A percentile compares a stretch with the other conserved stretches of the same genome.
Evolutionary conservation across 2,888 invertebrate genomes (phyloP).

Genomic region (Pseudoips prasinana): DNA sequence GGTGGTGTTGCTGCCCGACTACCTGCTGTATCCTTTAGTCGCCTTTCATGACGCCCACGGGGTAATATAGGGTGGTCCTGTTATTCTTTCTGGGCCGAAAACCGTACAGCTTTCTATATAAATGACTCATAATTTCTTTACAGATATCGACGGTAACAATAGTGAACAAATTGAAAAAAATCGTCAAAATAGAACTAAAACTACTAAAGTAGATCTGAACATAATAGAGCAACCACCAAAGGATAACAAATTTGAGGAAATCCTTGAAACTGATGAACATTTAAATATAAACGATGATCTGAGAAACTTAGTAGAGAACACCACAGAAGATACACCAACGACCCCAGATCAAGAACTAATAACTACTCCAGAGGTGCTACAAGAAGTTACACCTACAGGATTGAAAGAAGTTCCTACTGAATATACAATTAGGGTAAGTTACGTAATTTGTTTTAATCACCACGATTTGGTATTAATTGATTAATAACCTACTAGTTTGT

Average conservation of each 20-base stretch:
- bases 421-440: slow-evolving; percentile 10
- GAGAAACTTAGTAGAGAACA: neutral
- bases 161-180: slow-evolving; percentile 29
- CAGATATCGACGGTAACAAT: slow-evolving; percentile 65
- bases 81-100: too few relatives aligned
- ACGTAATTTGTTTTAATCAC: too few relatives aligned
- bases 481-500: too few relatives aligned
- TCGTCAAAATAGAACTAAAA: slow-evolving; percentile 7
- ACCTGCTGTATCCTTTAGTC: too few relatives aligned
- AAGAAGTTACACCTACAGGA: neutral
- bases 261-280: neutral
- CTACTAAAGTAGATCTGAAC: neutral
- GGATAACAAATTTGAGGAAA: neutral
- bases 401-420: slow-evolving; percentile 8
- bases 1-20: too few relatives aligned
- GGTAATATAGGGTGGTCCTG: too few relatives aligned
- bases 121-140: slow-evolving; percentile 21
- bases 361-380: neutral
- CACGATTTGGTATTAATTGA: too few relatives aligned
- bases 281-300: neutral
- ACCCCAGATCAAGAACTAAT: neutral
- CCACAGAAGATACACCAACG: neutral
- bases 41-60: too few relatives aligned
- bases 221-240: slow-evolving; percentile 1
- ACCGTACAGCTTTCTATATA: too few relatives aligned